These are phyloP conservation scores for Ctenicera cuprea DNA, from an alignment of 2,888 invertebrate species.

Conservation along the genomic window DNA sequence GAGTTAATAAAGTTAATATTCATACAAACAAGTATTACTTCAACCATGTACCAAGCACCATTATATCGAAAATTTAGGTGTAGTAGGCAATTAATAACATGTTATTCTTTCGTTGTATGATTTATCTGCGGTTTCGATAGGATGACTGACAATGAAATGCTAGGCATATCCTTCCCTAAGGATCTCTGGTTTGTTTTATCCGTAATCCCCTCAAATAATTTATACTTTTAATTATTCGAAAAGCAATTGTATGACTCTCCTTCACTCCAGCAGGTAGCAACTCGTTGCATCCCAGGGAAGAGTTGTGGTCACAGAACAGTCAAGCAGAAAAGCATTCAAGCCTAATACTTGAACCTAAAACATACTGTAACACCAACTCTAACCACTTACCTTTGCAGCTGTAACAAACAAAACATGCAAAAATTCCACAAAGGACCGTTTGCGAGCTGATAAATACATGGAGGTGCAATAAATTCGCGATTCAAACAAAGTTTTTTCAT, in stretches of 20 bases:
- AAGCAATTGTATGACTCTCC: background rate
- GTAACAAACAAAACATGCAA: conserved; percentile 46
- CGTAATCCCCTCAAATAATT: conserved; percentile 1
- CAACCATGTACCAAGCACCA: conserved; percentile 58
- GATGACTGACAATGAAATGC: conserved; percentile 12
- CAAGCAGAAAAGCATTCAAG: conserved; percentile 38
- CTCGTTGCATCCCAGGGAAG: conserved; percentile 8
- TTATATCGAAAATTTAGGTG: conserved; percentile 34
- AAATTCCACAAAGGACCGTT: conserved; percentile 25
- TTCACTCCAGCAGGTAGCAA: conserved; percentile 4
- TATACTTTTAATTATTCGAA: conserved; percentile 1
- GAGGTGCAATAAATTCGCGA: conserved; percentile 10
- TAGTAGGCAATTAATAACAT: conserved; percentile 42
- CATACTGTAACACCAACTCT: conserved; percentile 20
- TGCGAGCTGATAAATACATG: conserved; percentile 8
- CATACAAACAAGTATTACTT: conserved; percentile 50
- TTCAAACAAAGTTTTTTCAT: too few species aligned
- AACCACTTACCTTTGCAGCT: conserved; percentile 49
- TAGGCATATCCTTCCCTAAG: conserved; percentile 3
- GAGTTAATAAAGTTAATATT: conserved; percentile 44
- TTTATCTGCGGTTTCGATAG: conserved; percentile 11
- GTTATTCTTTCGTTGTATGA: conserved; percentile 20
- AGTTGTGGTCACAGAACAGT: conserved; percentile 25
- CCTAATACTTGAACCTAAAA: conserved; percentile 40
- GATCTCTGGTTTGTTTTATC: background rate